A percentile compares a stretch with the other conserved stretches of the same genome.
Evolutionary conservation across 2,113 vertebrate genomes (phyloP).

Genomic region (Lasiurus cinereus): DNA sequence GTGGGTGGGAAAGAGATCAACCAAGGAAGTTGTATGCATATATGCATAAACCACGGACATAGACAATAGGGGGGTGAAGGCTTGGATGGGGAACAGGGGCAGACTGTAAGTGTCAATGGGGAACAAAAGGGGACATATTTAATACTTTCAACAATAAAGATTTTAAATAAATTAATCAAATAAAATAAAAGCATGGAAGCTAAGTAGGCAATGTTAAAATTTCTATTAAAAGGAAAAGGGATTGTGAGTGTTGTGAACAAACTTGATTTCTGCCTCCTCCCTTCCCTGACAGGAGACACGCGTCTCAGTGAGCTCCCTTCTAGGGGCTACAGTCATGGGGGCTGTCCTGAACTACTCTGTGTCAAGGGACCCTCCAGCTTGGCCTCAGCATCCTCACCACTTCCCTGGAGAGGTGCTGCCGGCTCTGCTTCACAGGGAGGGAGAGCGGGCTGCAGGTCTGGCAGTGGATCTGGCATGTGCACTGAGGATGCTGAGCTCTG

Average conservation of each 20-base stretch:
- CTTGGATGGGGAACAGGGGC: no score
- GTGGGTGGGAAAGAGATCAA: no score
- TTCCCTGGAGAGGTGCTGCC: neutral
- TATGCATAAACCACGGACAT: no score
- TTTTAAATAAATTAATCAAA: no score
- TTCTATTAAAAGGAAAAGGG: neutral
- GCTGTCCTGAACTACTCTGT: neutral
- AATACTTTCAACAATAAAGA: no score
- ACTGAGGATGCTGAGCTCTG: accelerated
- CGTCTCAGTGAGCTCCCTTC: neutral
- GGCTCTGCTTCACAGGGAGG: neutral
- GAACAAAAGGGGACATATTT: no score
- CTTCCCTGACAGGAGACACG: neutral
- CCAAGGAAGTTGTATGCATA: no score
- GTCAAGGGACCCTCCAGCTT: neutral
- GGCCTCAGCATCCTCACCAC: neutral
- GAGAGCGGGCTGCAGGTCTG: neutral
- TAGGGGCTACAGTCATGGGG: no score
- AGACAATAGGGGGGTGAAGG: no score
- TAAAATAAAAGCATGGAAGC: no score
- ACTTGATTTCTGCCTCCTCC: neutral
- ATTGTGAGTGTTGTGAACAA: neutral
- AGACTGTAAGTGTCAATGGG: no score
- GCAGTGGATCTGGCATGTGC: neutral
- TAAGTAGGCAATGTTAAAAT: neutral